Evolutionary conservation across 2,113 vertebrate species (phyloP).

Genomic region (Orientallactaga bullata): DNA sequence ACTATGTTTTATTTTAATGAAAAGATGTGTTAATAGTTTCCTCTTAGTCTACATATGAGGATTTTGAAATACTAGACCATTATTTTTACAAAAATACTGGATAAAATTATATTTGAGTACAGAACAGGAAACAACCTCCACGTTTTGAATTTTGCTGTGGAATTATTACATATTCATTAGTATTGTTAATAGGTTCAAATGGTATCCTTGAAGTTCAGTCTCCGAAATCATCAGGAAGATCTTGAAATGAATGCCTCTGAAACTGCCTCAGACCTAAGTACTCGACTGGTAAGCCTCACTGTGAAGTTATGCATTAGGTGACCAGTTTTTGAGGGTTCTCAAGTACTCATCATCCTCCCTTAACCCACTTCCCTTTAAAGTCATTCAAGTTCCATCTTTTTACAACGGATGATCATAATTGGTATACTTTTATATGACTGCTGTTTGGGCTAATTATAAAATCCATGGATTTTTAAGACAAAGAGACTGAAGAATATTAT

Average conservation of each 20-base stretch:
- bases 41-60: neutral
- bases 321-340: too few species aligned
- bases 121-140: too few species aligned
- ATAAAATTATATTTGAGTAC: neutral
- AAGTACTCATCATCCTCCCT: too few species aligned
- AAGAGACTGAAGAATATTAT: neutral
- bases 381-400: too few species aligned
- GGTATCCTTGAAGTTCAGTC: neutral
- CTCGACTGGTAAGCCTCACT: neutral
- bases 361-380: too few species aligned
- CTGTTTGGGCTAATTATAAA: too few species aligned
- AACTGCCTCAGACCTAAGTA: too few species aligned
- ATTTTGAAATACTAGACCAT: too few species aligned
- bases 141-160: neutral
- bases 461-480: too few species aligned
- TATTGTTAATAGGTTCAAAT: neutral
- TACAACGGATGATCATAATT: too few species aligned
- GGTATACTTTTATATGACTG: too few species aligned
- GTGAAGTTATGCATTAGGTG: neutral
- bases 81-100: too few species aligned
- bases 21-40: neutral
- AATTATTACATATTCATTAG: neutral
- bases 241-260: neutral
- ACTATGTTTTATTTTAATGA: conserved; percentile 21
- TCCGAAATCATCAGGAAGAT: neutral